Base-by-base conservation (phyloP, 2,797 vertebrate species). In the Fistularia tabacaria region DNA sequence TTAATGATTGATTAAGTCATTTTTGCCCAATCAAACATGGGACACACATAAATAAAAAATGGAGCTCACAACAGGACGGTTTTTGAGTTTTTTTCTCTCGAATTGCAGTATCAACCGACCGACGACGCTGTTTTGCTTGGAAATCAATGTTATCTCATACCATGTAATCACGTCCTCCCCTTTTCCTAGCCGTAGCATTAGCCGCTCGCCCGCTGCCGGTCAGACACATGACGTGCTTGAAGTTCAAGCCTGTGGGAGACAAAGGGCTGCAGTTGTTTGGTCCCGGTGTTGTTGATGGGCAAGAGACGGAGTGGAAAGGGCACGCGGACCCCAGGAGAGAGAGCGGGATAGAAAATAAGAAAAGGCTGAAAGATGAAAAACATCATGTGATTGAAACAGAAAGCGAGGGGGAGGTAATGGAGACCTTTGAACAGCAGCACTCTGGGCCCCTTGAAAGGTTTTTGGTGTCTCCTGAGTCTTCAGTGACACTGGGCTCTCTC, bases 391-490 rank as follows among this genome's bases (percentile, higher is more conserved):
- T 66, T 49, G 59, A 74, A 66, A 78, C 44, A 66, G 48, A 52
- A 15, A 40, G 62, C 57, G 52, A 45, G 66, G 58, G 54, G 11
- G 63, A 71, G 57, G 69, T 72, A 71, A 77, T 76, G 72, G 70
- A 77, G 66, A 77, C 62, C 72, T 81, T 74, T 71, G 72, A 69
- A 59, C 65, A 62, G 59, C 62, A 59, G 57, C 67, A 74, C 65
- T 69, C 52, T 66, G 66, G 55, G 66, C 25, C 51, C 51, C 54
- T 54, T 77, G 69, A 76, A 75, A 77, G 76, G 73, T 67, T 81
- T 81, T 44, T 62, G 59, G 46, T 66, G 64, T 79, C 81, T 81
- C 67, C n/a, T 40, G 71, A 76, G 69, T 73, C 54, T 62, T 66
- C 37, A 38, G 54, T 66, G 76, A 74, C 58, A 64, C 59, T 42